Percentiles rank a stretch among this genome's conserved stretches.
These are phyloP conservation scores for Lutraria lutraria DNA, from an alignment of 2,888 invertebrate species.

Conservation along the genomic window DNA sequence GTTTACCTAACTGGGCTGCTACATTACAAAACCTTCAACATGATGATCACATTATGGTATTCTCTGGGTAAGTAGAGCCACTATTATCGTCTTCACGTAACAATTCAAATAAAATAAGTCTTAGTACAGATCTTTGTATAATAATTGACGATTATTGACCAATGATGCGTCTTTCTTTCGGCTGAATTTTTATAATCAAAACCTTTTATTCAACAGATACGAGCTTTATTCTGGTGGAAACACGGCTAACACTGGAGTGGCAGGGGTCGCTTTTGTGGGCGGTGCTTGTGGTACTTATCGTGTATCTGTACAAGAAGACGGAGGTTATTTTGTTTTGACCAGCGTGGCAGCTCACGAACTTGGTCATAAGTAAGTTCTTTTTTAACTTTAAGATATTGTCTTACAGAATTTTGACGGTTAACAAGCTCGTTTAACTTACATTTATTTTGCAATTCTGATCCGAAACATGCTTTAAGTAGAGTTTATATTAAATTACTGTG, in stretches of 20 bases:
- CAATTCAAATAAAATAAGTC: background rate
- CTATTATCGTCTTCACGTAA: background rate
- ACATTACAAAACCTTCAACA: background rate
- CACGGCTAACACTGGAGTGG: constrained; percentile 15
- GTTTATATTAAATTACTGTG: no score
- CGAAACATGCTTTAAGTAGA: no score
- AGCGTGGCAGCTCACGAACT: constrained; percentile 51
- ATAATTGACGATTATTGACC: background rate
- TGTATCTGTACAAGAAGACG: constrained; percentile 38
- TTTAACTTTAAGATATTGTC: no score
- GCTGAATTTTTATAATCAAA: background rate
- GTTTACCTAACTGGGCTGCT: constrained; percentile 23
- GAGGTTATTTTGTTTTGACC: constrained; percentile 36
- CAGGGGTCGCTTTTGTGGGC: constrained; percentile 35
- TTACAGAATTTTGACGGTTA: background rate
- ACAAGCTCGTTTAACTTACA: background rate
- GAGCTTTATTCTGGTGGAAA: constrained; percentile 30
- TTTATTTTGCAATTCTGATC: background rate
- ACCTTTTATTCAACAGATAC: constrained; percentile 4
- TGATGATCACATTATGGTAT: constrained; percentile 57
- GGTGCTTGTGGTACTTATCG: constrained; percentile 32
- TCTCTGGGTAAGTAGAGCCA: constrained; percentile 44
- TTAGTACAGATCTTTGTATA: background rate
- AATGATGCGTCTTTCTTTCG: background rate
- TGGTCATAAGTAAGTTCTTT: constrained; percentile 52